These are phyloP conservation scores for Palloptera scutellata DNA, from an alignment of 2,888 invertebrate genomes.

Conservation along the genomic window DNA sequence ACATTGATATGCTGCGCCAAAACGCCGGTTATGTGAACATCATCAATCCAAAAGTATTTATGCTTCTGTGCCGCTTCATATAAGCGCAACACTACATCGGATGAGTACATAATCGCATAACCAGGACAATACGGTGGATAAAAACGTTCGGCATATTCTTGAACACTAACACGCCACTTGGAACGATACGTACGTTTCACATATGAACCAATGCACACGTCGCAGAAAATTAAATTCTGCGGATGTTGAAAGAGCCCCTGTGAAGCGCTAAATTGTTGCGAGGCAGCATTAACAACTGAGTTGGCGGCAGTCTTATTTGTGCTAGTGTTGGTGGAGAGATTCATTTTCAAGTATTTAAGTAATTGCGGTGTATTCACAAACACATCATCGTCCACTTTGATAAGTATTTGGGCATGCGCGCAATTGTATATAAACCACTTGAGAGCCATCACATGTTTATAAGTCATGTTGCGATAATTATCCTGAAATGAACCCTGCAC, in stretches of 20 bases:
- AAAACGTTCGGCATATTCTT: conserved; percentile 70
- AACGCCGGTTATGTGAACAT: conserved; percentile 79
- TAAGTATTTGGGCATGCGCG: conserved; percentile 71
- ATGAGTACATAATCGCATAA: conserved; percentile 74
- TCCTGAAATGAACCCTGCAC: conserved; percentile 81
- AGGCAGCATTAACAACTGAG: conserved; percentile 11
- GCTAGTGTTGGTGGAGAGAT: conserved; percentile 25
- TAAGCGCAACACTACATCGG: conserved; percentile 69
- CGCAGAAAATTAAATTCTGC: conserved; percentile 72
- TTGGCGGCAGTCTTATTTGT: conserved; percentile 32
- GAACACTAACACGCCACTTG: conserved; percentile 79
- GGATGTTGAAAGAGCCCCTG: conserved; percentile 49
- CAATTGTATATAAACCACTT: conserved; percentile 81
- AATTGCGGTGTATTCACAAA: conserved; percentile 75
- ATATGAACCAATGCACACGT: conserved; percentile 64
- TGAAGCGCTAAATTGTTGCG: conserved; percentile 30
- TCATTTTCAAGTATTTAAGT: conserved; percentile 65
- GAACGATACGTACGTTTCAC: conserved; percentile 73
- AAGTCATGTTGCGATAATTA: conserved; percentile 82
- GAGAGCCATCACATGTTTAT: conserved; percentile 83
- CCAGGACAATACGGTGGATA: conserved; percentile 84
- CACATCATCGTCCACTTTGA: conserved; percentile 82
- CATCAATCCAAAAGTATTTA: conserved; percentile 85
- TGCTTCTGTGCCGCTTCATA: conserved; percentile 69
- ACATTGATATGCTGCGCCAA: conserved; percentile 67